Evolutionary conservation across 2,113 vertebrate species (phyloP).

Genomic region (Suncus etruscus): DNA sequence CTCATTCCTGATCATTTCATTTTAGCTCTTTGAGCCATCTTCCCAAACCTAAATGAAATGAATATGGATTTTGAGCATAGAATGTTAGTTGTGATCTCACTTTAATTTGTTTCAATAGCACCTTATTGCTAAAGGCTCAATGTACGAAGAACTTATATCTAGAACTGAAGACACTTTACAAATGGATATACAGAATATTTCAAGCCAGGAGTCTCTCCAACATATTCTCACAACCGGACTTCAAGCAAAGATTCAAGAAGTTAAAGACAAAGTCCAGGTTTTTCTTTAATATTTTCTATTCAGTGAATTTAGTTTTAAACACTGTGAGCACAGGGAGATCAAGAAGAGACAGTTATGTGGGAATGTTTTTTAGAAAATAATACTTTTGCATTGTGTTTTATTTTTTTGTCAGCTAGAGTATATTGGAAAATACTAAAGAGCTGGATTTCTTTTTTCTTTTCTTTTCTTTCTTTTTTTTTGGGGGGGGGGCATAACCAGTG

Average conservation of each 20-base stretch:
- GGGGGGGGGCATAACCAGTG: no score
- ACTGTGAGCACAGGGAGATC: neutral
- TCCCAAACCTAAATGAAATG: neutral
- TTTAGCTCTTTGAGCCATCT: no score
- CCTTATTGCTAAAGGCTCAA: slow-evolving; percentile 90
- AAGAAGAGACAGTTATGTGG: neutral
- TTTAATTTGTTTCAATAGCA: slow-evolving; percentile 84
- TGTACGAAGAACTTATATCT: slow-evolving; percentile 90
- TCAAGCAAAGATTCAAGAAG: slow-evolving; percentile 88
- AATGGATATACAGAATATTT: slow-evolving; percentile 85
- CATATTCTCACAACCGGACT: slow-evolving; percentile 86
- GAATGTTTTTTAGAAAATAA: slow-evolving; percentile 3
- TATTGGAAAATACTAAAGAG: slow-evolving; percentile 31
- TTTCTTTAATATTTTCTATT: slow-evolving; percentile 12
- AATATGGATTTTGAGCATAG: slow-evolving; percentile 8
- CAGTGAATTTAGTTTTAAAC: neutral
- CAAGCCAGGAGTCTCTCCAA: slow-evolving; percentile 88
- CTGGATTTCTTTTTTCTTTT: no score
- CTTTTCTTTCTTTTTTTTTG: no score
- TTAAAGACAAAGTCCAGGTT: slow-evolving; percentile 92
- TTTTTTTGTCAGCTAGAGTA: slow-evolving; percentile 16
- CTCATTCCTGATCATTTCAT: no score
- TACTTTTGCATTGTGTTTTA: neutral
- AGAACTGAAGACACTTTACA: slow-evolving; percentile 91
- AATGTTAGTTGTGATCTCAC: slow-evolving; percentile 12